Conservation (phyloP, 2,113 vertebrate genomes). For the Salvelinus alpinus region DNA sequence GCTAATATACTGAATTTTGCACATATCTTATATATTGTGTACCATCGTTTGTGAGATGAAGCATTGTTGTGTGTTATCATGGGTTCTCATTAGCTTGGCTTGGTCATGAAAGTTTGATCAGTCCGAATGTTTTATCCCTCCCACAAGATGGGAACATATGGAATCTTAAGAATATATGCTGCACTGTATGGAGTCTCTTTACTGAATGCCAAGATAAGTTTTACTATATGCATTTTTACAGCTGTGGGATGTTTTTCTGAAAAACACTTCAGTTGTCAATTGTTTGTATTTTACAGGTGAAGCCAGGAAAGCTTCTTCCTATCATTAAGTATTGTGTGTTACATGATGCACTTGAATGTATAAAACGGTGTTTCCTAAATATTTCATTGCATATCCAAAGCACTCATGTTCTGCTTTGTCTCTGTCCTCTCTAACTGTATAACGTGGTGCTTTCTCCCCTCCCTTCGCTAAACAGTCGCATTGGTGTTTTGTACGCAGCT, state of each 20-base stretch:
- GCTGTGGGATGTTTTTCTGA: too few species aligned
- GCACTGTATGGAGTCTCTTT: too few species aligned
- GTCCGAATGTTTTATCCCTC: background rate
- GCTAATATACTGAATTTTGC: too few species aligned
- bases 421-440: background rate
- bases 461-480: background rate
- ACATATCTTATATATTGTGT: too few species aligned
- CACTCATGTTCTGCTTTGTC: background rate
- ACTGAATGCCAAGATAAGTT: too few species aligned
- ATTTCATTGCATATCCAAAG: background rate
- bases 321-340: background rate
- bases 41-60: too few species aligned
- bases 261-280: too few species aligned
- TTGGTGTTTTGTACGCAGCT: conserved; percentile 71
- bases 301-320: too few species aligned
- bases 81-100: background rate
- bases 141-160: background rate
- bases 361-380: background rate
- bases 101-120: background rate
- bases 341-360: background rate
- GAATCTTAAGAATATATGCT: too few species aligned
- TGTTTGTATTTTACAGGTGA: too few species aligned
- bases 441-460: background rate
- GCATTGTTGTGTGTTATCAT: background rate
- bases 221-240: too few species aligned